These are phyloP conservation scores for Parazoanthus swiftii DNA, from an alignment of 92 coral and sea anemone genomes.

Conservation along the genomic window DNA sequence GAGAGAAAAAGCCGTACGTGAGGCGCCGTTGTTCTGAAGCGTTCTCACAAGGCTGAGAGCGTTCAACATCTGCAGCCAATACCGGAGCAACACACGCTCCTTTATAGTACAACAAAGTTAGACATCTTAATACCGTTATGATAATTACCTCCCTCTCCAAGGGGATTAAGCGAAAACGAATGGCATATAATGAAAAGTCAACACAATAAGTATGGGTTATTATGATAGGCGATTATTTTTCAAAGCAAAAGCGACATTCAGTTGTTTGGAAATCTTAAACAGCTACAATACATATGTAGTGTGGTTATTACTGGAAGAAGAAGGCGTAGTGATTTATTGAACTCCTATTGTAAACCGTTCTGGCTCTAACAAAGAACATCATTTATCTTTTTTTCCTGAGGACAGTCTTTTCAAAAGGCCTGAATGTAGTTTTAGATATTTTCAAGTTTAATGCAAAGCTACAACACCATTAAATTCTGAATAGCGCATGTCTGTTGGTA, in stretches of 20 bases:
- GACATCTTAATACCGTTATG: background rate
- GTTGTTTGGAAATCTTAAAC: background rate
- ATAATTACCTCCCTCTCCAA: background rate
- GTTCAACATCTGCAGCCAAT: slow-evolving; percentile 5
- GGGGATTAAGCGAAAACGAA: slow-evolving; percentile 25
- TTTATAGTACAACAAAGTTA: background rate
- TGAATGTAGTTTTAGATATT: too few species aligned
- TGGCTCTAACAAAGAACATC: background rate
- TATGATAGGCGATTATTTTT: background rate
- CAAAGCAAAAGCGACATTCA: slow-evolving; percentile 11
- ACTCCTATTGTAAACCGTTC: background rate
- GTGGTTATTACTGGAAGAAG: background rate
- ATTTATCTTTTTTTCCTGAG: background rate
- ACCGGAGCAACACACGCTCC: background rate
- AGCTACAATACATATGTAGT: background rate
- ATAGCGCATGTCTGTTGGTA: too few species aligned
- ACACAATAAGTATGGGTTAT: slow-evolving; percentile 26
- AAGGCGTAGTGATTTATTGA: background rate
- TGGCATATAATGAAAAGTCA: slow-evolving; percentile 38
- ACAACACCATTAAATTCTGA: too few species aligned
- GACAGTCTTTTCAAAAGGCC: background rate
- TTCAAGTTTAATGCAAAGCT: too few species aligned
- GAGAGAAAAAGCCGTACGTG: background rate
- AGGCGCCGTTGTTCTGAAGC: slow-evolving; percentile 33
- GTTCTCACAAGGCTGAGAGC: slow-evolving; percentile 4